Evolutionary conservation across 2,888 invertebrate genomes (phyloP), one percentile per base, ranked within the genome.

Genomic region (Xylota segnis): DNA sequence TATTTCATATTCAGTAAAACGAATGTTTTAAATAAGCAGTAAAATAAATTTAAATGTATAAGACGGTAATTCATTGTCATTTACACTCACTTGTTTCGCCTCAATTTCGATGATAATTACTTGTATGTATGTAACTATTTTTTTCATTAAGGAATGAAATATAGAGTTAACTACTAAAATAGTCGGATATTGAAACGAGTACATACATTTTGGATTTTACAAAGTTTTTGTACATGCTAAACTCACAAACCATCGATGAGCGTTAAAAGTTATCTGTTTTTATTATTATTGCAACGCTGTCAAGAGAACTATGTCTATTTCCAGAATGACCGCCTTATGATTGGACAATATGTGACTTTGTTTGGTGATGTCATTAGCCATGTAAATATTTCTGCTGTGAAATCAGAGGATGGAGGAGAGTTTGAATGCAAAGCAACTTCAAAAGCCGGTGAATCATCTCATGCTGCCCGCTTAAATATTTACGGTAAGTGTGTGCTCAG

Each of bases 281-380:
- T 16, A 14, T 6, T 16, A 5, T 45, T 7, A 45, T 14, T 45
- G 45, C 6, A 7, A 45, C 7, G 16, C 45, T 7, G 2, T 14
- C 14, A 16, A 45, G 14, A 16, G 2, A 4, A 2, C 14, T 43
- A 43, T n/a, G 6, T 14, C 27, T 50, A 9, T 37, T 50, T 61
- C 6, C 91, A 93, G 92, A 93, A 93, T 88, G 93, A 94, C 89
- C 93, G 97, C 90, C 96, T 97, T 90, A 95, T 97, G 90, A 97
- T 97, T 72, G 97, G 97, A 0, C 97, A 97, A 91, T 97, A 97
- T 92, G 97, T 97, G 66, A 97, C 97, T 2, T 94, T 97, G 52
- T 97, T 97, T 92, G 97, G 97, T 89, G 97, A 97, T 91, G 97
- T 97, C 59, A 97, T 97, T 90, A 97, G 97, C 89, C 97, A 97